Percentiles rank a stretch among this genome's conserved stretches.
Conservation (phyloP, 2,797 vertebrate genomes). For the Cossypha heuglini region DNA sequence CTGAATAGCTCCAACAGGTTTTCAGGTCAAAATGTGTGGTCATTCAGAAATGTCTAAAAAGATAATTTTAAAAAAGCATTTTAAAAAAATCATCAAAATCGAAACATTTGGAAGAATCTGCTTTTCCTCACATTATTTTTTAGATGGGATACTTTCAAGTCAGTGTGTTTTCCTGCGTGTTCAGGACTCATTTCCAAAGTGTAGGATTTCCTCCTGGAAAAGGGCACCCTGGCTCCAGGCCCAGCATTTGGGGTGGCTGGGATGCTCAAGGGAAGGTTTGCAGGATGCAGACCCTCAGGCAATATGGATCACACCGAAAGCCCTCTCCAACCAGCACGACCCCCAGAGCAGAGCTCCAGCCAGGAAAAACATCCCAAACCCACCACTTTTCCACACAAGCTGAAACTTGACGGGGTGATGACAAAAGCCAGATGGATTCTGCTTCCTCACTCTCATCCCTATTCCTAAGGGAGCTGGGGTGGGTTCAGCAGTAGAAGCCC, state of each 20-base stretch:
- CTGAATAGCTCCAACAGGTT: background rate
- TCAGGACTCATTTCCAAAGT: background rate
- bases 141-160: background rate
- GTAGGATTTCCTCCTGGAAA: background rate
- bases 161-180: accelerated
- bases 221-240: background rate
- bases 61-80: background rate
- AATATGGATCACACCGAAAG: background rate
- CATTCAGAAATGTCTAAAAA: background rate
- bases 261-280: background rate
- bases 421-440: background rate
- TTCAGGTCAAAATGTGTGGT: background rate
- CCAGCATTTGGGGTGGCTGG: background rate
- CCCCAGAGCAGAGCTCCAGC: background rate
- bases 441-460: background rate
- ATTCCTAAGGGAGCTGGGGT: background rate
- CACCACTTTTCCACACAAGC: background rate
- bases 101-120: background rate
- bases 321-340: background rate
- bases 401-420: background rate
- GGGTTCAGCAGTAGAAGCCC: background rate
- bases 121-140: background rate
- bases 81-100: background rate
- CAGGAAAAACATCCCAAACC: background rate
- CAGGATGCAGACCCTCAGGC: background rate